Conservation (phyloP, 2,888 invertebrate species). For the Rhamnusium bicolor region DNA sequence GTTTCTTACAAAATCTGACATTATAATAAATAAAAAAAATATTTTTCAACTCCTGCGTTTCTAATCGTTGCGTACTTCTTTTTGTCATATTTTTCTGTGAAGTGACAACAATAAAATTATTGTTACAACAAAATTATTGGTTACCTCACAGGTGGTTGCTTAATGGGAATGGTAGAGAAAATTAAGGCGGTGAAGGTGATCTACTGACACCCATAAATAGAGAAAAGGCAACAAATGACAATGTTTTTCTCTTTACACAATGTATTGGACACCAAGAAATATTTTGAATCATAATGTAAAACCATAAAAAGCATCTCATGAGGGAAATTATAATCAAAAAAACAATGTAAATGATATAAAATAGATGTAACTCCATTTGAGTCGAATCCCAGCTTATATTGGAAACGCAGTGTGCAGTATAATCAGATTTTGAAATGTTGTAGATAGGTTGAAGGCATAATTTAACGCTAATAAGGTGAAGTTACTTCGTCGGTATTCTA, state of each 20-base stretch:
- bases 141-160: background rate
- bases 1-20: too few species aligned
- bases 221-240: constrained; percentile 41
- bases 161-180: background rate
- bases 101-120: too few species aligned
- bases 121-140: too few species aligned
- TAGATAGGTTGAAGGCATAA: constrained; percentile 50
- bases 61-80: too few species aligned
- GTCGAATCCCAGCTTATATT: constrained; percentile 39
- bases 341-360: constrained; percentile 55
- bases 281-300: constrained; percentile 48
- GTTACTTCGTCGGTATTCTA: constrained; percentile 48
- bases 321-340: constrained; percentile 55
- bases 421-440: constrained; percentile 54
- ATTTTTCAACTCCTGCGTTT: too few species aligned
- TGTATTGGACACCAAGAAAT: constrained; percentile 49
- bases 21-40: too few species aligned
- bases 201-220: constrained; percentile 44
- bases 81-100: too few species aligned
- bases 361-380: constrained; percentile 60
- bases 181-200: constrained; percentile 25
- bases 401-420: constrained; percentile 41
- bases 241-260: constrained; percentile 40
- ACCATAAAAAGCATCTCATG: constrained; percentile 47
- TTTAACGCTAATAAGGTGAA: constrained; percentile 51